Base-by-base conservation (phyloP, 2,113 vertebrate species). In the Piprites chloris region DNA sequence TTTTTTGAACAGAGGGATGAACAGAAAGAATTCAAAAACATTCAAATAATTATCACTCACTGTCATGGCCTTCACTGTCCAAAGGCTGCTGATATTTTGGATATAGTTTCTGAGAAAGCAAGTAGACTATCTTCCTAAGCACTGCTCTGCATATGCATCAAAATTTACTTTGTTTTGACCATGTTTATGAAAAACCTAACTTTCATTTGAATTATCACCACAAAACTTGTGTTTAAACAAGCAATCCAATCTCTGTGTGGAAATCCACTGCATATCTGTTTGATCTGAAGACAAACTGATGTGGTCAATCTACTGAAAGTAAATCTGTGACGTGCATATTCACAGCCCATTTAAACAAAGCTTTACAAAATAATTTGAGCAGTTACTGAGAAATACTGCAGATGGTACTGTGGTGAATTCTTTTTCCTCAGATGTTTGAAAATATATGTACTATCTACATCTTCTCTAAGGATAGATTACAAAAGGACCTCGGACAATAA, bases 251-350 rank as follows among this genome's bases (percentile, higher is more conserved):
- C 39, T 89, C 65, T 76, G 1, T 42, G 62, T 47, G 63, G 61
- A 89, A 88, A 96, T 49, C 39, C 50, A 80, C 55, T 50, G 71
- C 24, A 5, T 76, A 82, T 81, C 68, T 93, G 26, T 74, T 92
- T 90, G 78, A 91, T 80, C 69, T 81, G 87, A 89, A 90, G 75
- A 82, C 82, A 92, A 93, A 94, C 50, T 33, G 50, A 69, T 86
- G 50, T 66, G 53, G 69, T 88, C 92, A 85, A 59, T 73, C 63
- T 93, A 61, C 71, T 77, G 78, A 74, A 95, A 93, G 55, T 16
- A 85, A 87, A 83, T 62, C 71, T 89, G 61, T 93, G 81, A 66
- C 19, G 68, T 87, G 91, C 91, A 93, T 93, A 96, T 90, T 95
- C 90, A 78, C 62, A 85, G 63, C 24, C 63, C 39, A 50, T 80